phyloP scores from a whole-genome alignment of 64 coral and sea anemone genomes.

The Pocillopora verrucosa region DNA sequence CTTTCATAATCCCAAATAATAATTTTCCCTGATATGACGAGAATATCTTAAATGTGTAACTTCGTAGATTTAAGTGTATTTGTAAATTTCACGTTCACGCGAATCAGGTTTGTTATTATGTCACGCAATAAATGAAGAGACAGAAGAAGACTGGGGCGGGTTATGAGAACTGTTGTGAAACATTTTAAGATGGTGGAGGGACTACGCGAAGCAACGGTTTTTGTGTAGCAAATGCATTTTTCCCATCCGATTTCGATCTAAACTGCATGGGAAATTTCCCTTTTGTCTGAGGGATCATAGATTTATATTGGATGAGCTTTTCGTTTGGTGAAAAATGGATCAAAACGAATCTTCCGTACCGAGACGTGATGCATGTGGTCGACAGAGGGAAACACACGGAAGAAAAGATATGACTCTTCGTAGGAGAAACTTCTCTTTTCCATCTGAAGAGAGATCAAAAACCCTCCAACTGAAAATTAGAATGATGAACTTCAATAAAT shows the following conservation, averaged over 20 bases:
- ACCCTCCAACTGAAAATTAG: neutral
- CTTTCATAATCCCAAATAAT: too few species aligned
- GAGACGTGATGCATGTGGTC: neutral
- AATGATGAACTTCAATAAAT: neutral
- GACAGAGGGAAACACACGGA: neutral
- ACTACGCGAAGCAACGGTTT: too few species aligned
- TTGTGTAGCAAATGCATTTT: too few species aligned
- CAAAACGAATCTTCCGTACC: neutral
- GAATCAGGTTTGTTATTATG: neutral
- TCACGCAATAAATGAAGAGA: conserved; percentile 1
- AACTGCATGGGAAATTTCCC: too few species aligned
- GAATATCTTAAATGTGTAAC: too few species aligned
- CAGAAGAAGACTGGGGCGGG: neutral
- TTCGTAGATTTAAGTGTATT: too few species aligned
- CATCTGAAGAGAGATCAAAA: neutral
- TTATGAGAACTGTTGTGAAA: neutral
- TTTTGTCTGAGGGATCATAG: neutral
- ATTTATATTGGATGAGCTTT: neutral
- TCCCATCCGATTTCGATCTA: too few species aligned
- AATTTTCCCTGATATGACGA: too few species aligned
- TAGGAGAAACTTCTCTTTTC: neutral
- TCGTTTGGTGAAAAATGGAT: neutral
- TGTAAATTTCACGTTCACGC: neutral
- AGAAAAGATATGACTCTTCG: neutral
- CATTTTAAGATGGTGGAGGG: neutral